Conservation (phyloP, 2,888 invertebrate species). For the Eristalis intricaria region DNA sequence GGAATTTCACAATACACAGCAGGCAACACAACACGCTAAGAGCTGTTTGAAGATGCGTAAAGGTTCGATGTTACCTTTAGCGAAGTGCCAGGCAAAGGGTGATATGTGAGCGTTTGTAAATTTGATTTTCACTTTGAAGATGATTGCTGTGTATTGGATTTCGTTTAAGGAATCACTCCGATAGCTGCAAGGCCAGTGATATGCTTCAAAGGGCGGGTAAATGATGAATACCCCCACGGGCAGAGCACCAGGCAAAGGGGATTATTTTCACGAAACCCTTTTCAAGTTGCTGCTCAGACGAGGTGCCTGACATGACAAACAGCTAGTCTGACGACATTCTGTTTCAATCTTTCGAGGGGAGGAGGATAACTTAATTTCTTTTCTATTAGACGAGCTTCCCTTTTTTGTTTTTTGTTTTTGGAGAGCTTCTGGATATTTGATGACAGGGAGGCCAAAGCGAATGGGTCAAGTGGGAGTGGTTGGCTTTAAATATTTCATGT, state of each 20-base stretch:
- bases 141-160: not conserved
- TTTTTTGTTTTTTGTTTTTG: too few species aligned
- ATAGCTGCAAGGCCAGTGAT: not conserved
- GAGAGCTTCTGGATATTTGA: too few species aligned
- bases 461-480: too few species aligned
- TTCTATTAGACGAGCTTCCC: too few species aligned
- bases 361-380: too few species aligned
- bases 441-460: too few species aligned
- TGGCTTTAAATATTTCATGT: too few species aligned
- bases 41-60: not conserved
- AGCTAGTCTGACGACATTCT: too few species aligned
- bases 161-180: not conserved
- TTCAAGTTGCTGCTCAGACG: not conserved
- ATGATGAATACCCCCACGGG: not conserved
- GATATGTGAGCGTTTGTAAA: not conserved
- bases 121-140: slow-evolving; percentile 1
- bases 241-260: not conserved
- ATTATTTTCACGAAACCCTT: not conserved
- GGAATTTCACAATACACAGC: slow-evolving; percentile 15
- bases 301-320: not conserved
- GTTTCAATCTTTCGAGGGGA: too few species aligned
- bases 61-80: not conserved
- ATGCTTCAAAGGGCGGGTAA: not conserved
- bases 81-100: not conserved
- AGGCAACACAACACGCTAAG: not conserved